Evolutionary conservation across 1,140 invertebrate genomes (phyloP), one percentile per base, ranked within the genome.

Genomic region (Antheraea mylitta): DNA sequence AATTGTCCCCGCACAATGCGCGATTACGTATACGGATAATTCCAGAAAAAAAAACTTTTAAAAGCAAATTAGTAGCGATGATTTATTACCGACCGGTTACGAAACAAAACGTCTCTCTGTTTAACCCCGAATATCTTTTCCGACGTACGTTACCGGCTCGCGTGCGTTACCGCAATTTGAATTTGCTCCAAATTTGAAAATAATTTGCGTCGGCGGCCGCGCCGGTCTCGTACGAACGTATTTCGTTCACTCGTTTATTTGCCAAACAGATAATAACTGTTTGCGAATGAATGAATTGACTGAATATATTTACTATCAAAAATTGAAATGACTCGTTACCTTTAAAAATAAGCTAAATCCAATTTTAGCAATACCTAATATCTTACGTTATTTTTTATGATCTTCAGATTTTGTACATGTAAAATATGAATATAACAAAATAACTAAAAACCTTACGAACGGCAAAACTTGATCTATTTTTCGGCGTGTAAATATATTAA

Each of bases 51-150:
- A 53, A 53, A 89, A 91, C 83, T 82, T 91, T 91, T 89, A 91
- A 91, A 91, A 91, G 87, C 89, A 91, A 91, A 91, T 91, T 90
- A 91, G 87, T 83, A 80, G 83, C 80, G 75, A 88, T 91, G 89
- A 91, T 91, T 91, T 91, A 91, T 91, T 87, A 75, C 82, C 61
- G 70, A 73, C 74, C 60, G 61, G 79, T 88, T 91, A 82, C 86
- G 87, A 89, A 83, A 67, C 59, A 45, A 22, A 60, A 61, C 58
- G 59, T 67, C 37, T 61, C 59, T 13, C 37, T 65, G 45, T 53
- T 53, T 53, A 53, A 19, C 11, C 18, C 63, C 38, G 63, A 42
- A 81, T 82, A 78, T 76, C 74, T 79, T 83, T 83, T 53, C 82
- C 81, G 78, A 77, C 72, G 75, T 70, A 78, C 71, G 81, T 81